phyloP scores from a whole-genome alignment of 2,797 vertebrate genomes.

The Adrianichthys oophorus region DNA sequence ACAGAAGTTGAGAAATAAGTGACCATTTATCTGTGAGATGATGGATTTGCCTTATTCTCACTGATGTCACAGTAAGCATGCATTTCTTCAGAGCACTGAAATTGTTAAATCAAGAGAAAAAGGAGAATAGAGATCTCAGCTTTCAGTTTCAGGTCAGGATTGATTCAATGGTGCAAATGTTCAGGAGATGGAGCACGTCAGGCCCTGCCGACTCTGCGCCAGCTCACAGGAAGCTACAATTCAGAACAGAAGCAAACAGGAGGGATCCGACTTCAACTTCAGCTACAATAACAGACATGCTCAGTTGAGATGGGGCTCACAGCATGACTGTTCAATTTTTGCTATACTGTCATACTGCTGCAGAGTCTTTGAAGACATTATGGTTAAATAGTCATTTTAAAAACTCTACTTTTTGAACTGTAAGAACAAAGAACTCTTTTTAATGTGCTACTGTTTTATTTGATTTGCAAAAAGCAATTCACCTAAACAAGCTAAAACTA shows the following conservation, averaged over 20 bases:
- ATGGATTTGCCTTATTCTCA: not conserved
- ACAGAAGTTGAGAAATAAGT: conserved; percentile 5
- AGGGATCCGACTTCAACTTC: conserved; percentile 29
- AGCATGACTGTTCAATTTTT: conserved; percentile 50
- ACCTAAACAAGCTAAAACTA: not conserved
- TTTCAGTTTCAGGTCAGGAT: conserved; percentile 11
- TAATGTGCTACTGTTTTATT: too few relatives aligned
- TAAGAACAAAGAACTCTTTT: not conserved
- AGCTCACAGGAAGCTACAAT: conserved; percentile 18
- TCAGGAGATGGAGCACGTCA: not conserved
- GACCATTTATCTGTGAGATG: conserved; percentile 5
- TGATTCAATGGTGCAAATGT: not conserved
- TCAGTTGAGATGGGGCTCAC: conserved; percentile 34
- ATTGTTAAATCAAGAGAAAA: too few relatives aligned
- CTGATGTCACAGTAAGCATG: too few relatives aligned
- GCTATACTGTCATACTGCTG: conserved; percentile 18
- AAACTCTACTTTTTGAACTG: not conserved
- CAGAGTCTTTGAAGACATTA: conserved; percentile 9
- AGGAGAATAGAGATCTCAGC: not conserved
- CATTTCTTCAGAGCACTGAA: too few relatives aligned
- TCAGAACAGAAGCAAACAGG: conserved; percentile 32
- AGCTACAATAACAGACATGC: conserved; percentile 42
- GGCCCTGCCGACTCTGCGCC: conserved; percentile 11
- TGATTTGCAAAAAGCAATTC: too few relatives aligned
- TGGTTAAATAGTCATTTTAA: too few relatives aligned